Percentiles rank a stretch among this genome's conserved stretches.
Evolutionary conservation across 2,113 vertebrate genomes (phyloP).

Genomic region (Callipepla squamata): DNA sequence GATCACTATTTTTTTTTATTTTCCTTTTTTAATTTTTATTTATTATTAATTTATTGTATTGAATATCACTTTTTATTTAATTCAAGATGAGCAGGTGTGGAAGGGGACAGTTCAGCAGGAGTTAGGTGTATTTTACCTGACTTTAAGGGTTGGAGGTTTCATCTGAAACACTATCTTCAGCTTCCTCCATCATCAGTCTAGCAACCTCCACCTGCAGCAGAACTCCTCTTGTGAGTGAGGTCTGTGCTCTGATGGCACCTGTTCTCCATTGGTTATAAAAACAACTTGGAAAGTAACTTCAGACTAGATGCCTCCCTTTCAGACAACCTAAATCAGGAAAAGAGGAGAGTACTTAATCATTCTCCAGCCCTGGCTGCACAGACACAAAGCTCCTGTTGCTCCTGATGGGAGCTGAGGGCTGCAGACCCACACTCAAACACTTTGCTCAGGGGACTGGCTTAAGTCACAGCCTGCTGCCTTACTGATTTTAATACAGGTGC

Average conservation of each 20-base stretch:
- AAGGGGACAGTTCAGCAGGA: not conserved
- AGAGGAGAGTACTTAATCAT: not conserved
- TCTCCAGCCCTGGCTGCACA: not conserved
- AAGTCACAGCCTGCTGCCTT: not conserved
- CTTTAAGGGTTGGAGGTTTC: not conserved
- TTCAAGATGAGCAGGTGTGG: not conserved
- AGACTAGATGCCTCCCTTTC: not conserved
- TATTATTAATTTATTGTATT: not conserved
- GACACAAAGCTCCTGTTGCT: not conserved
- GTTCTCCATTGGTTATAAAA: not conserved
- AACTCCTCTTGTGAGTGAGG: not conserved
- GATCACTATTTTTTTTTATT: not conserved
- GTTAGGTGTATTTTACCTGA: not conserved
- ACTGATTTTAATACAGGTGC: conserved; percentile 35
- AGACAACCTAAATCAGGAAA: not conserved
- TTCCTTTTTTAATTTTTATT: not conserved
- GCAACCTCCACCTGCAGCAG: not conserved
- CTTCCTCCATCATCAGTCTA: not conserved
- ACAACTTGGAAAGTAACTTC: not conserved
- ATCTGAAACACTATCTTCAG: not conserved
- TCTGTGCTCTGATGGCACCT: not conserved
- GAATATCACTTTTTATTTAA: not conserved
- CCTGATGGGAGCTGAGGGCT: not conserved
- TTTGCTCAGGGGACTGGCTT: not conserved
- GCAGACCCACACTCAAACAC: fast-evolving